Base-by-base conservation (phyloP, 2,888 invertebrate species). In the Leucania comma region DNA sequence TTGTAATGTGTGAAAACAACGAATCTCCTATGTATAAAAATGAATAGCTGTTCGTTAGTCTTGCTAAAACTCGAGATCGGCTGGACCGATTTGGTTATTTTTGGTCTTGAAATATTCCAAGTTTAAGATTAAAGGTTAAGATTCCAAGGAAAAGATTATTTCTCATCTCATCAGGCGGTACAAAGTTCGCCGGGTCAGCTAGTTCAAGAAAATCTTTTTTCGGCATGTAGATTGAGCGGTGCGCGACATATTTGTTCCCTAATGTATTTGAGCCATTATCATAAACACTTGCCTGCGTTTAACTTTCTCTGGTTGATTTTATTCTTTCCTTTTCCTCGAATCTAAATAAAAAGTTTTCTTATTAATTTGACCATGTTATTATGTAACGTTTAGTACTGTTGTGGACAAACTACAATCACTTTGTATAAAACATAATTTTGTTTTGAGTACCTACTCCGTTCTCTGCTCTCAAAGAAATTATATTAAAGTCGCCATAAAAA, bases 401-500 rank as follows among this genome's bases (percentile, higher is more conserved):
- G 53, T 24, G 24, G 14, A 14, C 12, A 51, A 51, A 51, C n/a
- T 24, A 12, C n/a, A 24, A 12, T 51, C 12, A 24, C 9, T 54
- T 29, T 2, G 29, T 32, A n/a, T 56, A 32, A 22, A 57, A 17
- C 29, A 60, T 42, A n/a, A 26, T 60, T 48, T n/a, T 46, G 1
- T 20, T 59, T 32, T 46, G 22, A 17, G n/a, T 66, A 22, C 42
- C 24, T 26, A 24, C 29, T 20, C 6, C n/a, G 46, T 48, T 48
- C 20, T 48, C 46, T 48, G 8, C 35, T 10, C 22, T 14, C 17
- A 14, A 29, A 38, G 8, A 72, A 58, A 38, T 58, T 48, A 38
- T 35, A 20, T 29, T 20, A 75, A 72, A 75, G n/a, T 20, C 6
- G 5, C 14, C 24, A 6, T 56, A 24, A 66, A 60, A 75, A 35